Conservation (phyloP, 2,113 vertebrate genomes). For the Hyperopisus bebe region DNA sequence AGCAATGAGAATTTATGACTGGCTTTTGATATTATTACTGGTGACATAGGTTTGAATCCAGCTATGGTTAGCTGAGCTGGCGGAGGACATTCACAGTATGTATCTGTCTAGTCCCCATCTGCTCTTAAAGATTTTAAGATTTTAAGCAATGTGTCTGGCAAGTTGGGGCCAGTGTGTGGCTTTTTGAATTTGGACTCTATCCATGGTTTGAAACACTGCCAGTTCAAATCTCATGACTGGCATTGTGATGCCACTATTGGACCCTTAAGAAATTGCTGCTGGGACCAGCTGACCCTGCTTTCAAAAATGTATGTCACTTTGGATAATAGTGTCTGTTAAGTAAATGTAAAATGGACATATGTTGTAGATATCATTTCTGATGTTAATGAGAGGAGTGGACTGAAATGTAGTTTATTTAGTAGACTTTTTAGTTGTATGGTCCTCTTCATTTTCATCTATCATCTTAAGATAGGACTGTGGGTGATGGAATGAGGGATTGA, state of each 20-base stretch:
- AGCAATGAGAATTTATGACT: background rate
- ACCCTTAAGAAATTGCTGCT: background rate
- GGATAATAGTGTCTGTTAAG: background rate
- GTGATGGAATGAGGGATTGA: background rate
- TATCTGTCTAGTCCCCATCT: background rate
- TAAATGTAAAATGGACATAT: background rate
- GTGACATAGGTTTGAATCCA: background rate
- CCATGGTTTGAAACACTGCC: background rate
- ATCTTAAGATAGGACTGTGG: background rate
- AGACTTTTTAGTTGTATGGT: background rate
- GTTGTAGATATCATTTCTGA: background rate
- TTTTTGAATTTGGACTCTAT: background rate
- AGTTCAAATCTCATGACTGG: background rate
- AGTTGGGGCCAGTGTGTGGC: background rate
- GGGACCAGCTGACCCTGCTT: background rate
- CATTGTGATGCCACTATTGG: background rate
- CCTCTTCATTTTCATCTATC: background rate
- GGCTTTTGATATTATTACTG: background rate
- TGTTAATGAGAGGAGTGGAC: conserved; percentile 9
- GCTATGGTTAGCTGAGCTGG: background rate
- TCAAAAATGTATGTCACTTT: background rate
- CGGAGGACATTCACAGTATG: background rate
- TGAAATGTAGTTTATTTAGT: background rate
- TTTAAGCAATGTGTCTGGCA: background rate
- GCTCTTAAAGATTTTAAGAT: background rate